Percentiles rank a stretch among this genome's conserved stretches.
Evolutionary conservation across 2,797 vertebrate species (phyloP).

Genomic region (Malacoctenus gilli): DNA sequence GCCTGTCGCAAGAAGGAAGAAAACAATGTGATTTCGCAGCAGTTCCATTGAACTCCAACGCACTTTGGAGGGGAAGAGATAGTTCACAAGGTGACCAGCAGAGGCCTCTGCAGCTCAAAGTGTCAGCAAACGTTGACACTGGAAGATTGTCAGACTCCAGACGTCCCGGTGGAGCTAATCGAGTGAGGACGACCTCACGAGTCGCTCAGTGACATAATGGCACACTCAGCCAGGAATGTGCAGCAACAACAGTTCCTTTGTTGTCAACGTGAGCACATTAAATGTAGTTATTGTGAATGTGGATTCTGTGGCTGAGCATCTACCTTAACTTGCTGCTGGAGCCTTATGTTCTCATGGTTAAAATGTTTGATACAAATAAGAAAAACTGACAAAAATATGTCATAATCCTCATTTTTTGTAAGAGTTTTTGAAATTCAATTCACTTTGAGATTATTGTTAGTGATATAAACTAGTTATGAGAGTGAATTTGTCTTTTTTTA

Average conservation of each 20-base stretch:
- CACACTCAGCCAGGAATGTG: constrained; percentile 50
- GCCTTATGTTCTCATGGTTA: not conserved
- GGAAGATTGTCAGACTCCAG: not conserved
- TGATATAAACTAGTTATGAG: too few species aligned
- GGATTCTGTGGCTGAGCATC: constrained; percentile 20
- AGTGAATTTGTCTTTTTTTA: too few species aligned
- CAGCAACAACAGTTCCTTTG: constrained; percentile 22
- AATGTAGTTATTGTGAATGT: constrained; percentile 30
- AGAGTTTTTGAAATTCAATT: too few species aligned
- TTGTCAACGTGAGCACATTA: not conserved
- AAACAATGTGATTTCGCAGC: too few species aligned
- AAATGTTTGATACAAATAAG: constrained; percentile 1
- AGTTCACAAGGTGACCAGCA: constrained; percentile 53
- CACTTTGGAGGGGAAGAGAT: constrained; percentile 4
- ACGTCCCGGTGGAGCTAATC: constrained; percentile 19
- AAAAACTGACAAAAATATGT: not conserved
- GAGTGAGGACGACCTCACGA: constrained; percentile 26
- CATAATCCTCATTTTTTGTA: not conserved
- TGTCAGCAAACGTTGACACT: not conserved
- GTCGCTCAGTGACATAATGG: constrained; percentile 35
- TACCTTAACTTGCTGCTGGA: not conserved
- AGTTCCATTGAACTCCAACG: not conserved
- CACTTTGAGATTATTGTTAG: too few species aligned
- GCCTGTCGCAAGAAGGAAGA: constrained; percentile 33
- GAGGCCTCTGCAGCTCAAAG: constrained; percentile 43